These are phyloP conservation scores for Torymus texanus DNA, from an alignment of 2,888 invertebrate genomes.

Conservation along the genomic window DNA sequence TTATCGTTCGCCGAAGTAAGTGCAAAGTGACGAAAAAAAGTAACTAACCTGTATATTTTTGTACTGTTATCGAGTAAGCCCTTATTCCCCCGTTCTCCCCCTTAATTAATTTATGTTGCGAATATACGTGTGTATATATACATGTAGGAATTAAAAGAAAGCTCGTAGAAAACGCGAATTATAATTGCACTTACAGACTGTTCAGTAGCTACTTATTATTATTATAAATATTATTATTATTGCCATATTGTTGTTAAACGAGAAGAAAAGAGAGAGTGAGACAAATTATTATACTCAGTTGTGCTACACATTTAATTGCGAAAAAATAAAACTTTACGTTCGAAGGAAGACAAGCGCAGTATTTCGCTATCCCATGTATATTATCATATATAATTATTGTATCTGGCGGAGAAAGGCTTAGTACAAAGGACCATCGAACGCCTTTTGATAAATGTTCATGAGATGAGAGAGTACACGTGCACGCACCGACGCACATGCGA, in stretches of 20 bases:
- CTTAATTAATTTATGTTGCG: conserved; percentile 64
- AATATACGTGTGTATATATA: conserved; percentile 59
- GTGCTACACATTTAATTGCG: conserved; percentile 26
- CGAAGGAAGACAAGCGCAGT: conserved; percentile 24
- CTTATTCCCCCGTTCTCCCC: conserved; percentile 17
- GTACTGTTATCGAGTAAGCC: conserved; percentile 66
- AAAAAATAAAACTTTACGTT: conserved; percentile 13
- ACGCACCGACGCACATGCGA: neutral
- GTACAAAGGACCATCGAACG: conserved; percentile 55
- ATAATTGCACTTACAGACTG: conserved; percentile 48
- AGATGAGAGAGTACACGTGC: too few relatives aligned
- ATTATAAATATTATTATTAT: conserved; percentile 7
- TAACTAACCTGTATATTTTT: conserved; percentile 66
- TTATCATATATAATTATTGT: conserved; percentile 32
- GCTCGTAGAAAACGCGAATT: conserved; percentile 37
- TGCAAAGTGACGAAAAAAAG: conserved; percentile 31
- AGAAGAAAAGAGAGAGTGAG: conserved; percentile 24
- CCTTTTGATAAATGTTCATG: conserved; percentile 41
- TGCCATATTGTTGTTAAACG: conserved; percentile 52
- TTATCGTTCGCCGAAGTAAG: conserved; percentile 52
- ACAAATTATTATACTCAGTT: conserved; percentile 48
- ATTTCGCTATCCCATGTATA: conserved; percentile 43
- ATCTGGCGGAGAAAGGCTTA: conserved; percentile 37
- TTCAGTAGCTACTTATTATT: conserved; percentile 49
- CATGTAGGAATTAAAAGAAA: conserved; percentile 20